Percentiles rank a stretch among this genome's conserved stretches.
phyloP scores from a whole-genome alignment of 1,140 invertebrate species.

The Acyrthosiphon pisum region DNA sequence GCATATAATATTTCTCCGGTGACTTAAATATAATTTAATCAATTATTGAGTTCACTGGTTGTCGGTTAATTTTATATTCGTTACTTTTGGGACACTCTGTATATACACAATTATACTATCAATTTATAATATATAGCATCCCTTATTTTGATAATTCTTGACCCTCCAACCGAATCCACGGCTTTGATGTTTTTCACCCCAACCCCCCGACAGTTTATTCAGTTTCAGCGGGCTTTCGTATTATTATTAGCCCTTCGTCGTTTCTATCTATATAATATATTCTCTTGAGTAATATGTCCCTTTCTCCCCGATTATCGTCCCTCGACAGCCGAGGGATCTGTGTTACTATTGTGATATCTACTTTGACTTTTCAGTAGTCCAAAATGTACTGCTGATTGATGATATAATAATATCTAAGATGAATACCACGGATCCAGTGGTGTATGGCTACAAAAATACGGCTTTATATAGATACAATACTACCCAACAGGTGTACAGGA shows the following conservation, averaged over 20 bases:
- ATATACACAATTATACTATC: background rate
- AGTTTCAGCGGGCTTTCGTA: background rate
- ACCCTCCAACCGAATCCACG: background rate
- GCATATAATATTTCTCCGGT: background rate
- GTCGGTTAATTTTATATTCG: background rate
- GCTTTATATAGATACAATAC: background rate
- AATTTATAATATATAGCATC: background rate
- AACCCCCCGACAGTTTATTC: constrained; percentile 11
- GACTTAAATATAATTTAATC: background rate
- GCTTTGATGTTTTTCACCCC: constrained; percentile 49
- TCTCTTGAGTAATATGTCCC: background rate
- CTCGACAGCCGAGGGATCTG: background rate
- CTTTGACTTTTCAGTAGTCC: constrained; percentile 3
- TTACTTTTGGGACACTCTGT: background rate
- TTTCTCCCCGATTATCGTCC: background rate
- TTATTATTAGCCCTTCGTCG: constrained; percentile 35
- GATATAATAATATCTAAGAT: background rate
- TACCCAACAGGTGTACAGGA: background rate
- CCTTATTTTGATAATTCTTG: background rate
- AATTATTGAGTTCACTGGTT: background rate
- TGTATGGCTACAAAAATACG: background rate
- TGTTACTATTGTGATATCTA: constrained; percentile 9
- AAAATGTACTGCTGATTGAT: constrained; percentile 30
- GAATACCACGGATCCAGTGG: background rate
- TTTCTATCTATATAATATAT: background rate